Conservation (phyloP, 2,888 invertebrate genomes). For the Capitulum mitella region DNA sequence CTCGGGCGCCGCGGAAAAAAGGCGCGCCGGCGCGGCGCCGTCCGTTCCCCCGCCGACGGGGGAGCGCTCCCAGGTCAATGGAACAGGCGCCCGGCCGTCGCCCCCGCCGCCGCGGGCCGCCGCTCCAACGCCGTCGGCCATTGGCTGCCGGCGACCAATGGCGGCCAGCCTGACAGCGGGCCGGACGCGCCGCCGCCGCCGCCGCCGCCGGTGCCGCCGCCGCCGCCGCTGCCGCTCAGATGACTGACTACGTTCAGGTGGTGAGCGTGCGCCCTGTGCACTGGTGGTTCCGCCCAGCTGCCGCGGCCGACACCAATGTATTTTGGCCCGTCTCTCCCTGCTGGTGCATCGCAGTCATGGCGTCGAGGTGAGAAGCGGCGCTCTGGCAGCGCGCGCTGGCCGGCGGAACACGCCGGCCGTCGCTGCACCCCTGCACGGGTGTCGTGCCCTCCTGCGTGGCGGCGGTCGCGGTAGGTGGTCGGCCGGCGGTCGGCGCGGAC, state of each 20-base stretch:
- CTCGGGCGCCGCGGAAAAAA: too few relatives aligned
- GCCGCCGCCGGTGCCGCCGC: not conserved
- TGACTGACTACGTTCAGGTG: conserved; percentile 6
- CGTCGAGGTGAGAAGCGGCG: not conserved
- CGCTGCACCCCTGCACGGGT: too few relatives aligned
- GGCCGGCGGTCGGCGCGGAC: not conserved
- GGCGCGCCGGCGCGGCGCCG: not conserved
- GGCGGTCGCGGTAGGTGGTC: not conserved
- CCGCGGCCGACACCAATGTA: conserved; percentile 3
- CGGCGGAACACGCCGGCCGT: too few relatives aligned
- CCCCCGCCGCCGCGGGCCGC: not conserved
- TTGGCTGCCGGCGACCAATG: not conserved
- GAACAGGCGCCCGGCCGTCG: not conserved
- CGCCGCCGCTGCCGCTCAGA: not conserved
- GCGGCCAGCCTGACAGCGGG: not conserved
- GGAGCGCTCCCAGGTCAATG: conserved; percentile 14
- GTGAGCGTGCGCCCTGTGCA: conserved; percentile 15
- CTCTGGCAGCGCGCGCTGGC: not conserved
- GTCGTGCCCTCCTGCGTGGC: too few relatives aligned
- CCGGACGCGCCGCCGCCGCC: not conserved
- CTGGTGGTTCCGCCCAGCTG: not conserved
- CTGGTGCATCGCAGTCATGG: conserved; percentile 23
- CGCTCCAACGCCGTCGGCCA: not conserved
- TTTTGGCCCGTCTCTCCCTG: conserved; percentile 17
- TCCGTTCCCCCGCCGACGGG: not conserved